phyloP scores from a whole-genome alignment of 2,113 vertebrate genomes.

The Rallus limicola region DNA sequence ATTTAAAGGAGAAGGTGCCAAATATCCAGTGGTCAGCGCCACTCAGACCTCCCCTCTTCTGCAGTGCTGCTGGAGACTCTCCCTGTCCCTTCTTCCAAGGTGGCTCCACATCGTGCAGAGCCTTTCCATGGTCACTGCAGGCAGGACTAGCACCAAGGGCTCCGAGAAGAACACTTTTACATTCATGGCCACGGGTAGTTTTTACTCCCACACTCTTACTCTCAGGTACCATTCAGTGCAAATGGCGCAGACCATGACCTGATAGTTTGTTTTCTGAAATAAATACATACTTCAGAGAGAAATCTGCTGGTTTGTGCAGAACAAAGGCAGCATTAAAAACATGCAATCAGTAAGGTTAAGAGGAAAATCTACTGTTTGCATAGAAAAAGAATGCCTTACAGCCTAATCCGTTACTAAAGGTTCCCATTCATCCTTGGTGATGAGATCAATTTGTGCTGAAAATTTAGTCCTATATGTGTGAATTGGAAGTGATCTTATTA shows the following conservation, averaged over 20 bases:
- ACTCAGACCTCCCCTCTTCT: background rate
- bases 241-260: background rate
- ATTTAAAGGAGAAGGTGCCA: background rate
- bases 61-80: background rate
- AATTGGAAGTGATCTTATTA: constrained; percentile 75
- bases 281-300: background rate
- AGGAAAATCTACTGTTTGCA: background rate
- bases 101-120: rapidly evolving
- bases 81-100: background rate
- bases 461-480: constrained; percentile 60
- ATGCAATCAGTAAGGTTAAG: background rate
- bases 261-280: background rate
- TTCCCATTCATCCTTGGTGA: constrained; percentile 69
- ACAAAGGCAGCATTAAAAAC: background rate
- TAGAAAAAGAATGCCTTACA: constrained; percentile 48
- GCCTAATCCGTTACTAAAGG: constrained; percentile 62
- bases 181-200: background rate
- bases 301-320: background rate
- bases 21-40: background rate
- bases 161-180: background rate
- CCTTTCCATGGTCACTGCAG: background rate
- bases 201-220: background rate
- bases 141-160: background rate
- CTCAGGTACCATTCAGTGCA: background rate
- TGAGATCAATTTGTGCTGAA: constrained; percentile 66